Percentiles rank a stretch among this genome's conserved stretches.
These are phyloP conservation scores for Buceros bicornis DNA, from an alignment of 2,797 vertebrate genomes.

Conservation along the genomic window DNA sequence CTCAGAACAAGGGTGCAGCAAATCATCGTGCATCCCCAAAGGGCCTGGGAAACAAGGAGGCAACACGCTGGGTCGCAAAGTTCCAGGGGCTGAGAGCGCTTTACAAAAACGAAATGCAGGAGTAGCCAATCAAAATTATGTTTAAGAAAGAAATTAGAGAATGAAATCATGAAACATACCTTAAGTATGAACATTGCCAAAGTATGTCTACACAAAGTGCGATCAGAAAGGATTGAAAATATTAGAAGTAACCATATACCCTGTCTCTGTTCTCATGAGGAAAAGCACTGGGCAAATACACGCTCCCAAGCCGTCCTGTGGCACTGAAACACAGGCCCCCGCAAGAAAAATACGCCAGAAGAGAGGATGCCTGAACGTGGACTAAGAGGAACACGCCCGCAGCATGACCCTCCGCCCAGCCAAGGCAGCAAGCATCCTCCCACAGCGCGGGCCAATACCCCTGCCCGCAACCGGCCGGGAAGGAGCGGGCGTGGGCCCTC, in stretches of 20 bases:
- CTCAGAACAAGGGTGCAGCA: neutral
- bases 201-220: neutral
- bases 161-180: neutral
- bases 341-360: fast-evolving
- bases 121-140: neutral
- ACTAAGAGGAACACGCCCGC: fast-evolving
- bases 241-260: neutral
- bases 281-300: neutral
- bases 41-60: neutral
- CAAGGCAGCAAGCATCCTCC: neutral
- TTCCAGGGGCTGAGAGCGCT: neutral
- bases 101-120: fast-evolving
- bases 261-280: fast-evolving
- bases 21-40: neutral
- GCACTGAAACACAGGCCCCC: neutral
- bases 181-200: neutral
- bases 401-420: fast-evolving
- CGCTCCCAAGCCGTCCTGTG: fast-evolving
- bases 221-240: fast-evolving
- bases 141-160: neutral
- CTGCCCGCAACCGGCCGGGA: neutral
- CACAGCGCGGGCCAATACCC: fast-evolving
- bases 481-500: too few relatives aligned
- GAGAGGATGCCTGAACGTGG: fast-evolving
- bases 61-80: fast-evolving